A percentile compares a stretch with the other conserved stretches of the same genome.
phyloP scores from a whole-genome alignment of 37 sponge, comb jelly and placozoan genomes.

The Halisarca cf. caerulea region DNA sequence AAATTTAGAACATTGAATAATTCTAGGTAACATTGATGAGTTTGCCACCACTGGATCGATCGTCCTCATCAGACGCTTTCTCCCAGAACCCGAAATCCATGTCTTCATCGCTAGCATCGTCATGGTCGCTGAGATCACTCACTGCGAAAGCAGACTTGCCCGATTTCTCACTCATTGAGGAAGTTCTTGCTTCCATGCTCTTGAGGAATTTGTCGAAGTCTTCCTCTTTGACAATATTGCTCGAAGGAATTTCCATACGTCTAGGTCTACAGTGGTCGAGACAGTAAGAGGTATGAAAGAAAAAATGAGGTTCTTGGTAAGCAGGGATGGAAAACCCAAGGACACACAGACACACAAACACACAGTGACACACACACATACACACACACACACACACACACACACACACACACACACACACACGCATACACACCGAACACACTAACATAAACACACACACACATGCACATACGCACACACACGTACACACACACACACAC shows the following conservation, averaged over 20 bases:
- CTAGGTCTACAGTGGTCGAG: no score
- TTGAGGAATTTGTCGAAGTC: constrained; percentile 22
- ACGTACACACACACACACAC: constrained; percentile 19
- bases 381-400: constrained; percentile 22
- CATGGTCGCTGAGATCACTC: not conserved
- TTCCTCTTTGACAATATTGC: not conserved
- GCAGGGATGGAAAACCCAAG: not conserved
- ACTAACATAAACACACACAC: constrained; percentile 2
- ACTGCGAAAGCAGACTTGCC: constrained; percentile 8
- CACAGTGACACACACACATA: not conserved
- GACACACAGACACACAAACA: not conserved
- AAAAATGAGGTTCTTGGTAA: not conserved
- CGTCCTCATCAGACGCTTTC: constrained; percentile 20
- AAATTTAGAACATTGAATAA: not conserved
- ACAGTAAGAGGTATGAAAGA: no score
- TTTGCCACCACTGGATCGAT: not conserved
- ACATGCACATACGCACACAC: constrained; percentile 11
- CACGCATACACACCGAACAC: not conserved
- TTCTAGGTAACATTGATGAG: no score
- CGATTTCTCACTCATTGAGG: not conserved
- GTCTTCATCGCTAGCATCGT: not conserved
- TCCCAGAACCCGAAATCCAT: constrained; percentile 28
- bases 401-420: constrained; percentile 23
- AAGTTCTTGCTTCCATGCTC: not conserved
- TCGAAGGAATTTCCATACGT: not conserved